A percentile compares a stretch with the other conserved stretches of the same genome.
phyloP scores from a whole-genome alignment of 2,113 vertebrate species.

The Numenius arquata region DNA sequence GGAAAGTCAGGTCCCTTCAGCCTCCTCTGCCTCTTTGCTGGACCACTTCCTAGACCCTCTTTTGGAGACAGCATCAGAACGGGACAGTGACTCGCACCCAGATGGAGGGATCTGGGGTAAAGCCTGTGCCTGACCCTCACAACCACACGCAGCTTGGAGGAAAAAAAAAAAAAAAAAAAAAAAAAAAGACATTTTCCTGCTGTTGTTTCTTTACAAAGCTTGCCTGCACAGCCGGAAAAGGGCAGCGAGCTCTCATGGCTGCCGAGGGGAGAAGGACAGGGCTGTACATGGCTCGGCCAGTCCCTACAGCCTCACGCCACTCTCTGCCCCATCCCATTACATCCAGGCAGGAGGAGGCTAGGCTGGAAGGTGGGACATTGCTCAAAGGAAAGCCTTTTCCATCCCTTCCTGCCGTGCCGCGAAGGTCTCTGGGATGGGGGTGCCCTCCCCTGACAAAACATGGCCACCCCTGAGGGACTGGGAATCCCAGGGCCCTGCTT shows the following conservation, averaged over 20 bases:
- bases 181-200: background rate
- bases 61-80: background rate
- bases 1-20: background rate
- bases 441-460: background rate
- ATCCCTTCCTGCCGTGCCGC: fast-evolving
- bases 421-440: background rate
- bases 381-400: background rate
- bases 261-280: background rate
- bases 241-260: background rate
- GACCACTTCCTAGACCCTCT: background rate
- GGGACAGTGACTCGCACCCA: background rate
- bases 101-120: background rate
- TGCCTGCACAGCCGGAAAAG: background rate
- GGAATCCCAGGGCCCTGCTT: background rate
- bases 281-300: background rate
- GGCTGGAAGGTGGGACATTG: background rate
- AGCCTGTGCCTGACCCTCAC: background rate
- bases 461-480: background rate
- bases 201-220: background rate
- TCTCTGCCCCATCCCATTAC: background rate
- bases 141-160: background rate
- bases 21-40: background rate
- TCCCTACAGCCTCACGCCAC: background rate
- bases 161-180: background rate
- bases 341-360: background rate